A percentile compares a stretch with the other conserved stretches of the same genome.
Conservation (phyloP, 1,140 invertebrate genomes). For the Papilio helenus region DNA sequence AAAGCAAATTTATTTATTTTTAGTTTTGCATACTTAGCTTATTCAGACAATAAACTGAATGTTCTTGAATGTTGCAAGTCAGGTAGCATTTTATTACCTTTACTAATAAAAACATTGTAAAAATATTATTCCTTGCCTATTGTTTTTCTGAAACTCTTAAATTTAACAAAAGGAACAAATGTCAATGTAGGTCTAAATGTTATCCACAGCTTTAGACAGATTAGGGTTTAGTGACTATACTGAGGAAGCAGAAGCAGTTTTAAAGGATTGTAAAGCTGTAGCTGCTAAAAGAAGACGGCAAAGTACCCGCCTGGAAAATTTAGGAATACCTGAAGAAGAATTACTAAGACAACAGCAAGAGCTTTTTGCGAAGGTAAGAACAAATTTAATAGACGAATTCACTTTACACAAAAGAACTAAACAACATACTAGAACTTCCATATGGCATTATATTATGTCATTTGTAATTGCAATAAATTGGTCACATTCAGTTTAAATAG, state of each 20-base stretch:
- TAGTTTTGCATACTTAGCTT: background rate
- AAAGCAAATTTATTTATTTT: background rate
- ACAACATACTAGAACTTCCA: background rate
- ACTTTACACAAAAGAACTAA: background rate
- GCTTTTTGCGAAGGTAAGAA: constrained; percentile 94
- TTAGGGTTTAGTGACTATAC: constrained; percentile 97
- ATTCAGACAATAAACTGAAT: background rate
- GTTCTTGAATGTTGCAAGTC: background rate
- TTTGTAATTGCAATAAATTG: too few relatives aligned
- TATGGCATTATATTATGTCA: background rate
- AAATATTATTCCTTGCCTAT: too few relatives aligned
- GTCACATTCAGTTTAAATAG: too few relatives aligned
- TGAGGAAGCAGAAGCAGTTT: constrained; percentile 95
- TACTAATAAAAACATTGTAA: too few relatives aligned
- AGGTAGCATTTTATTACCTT: too few relatives aligned
- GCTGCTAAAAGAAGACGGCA: constrained; percentile 96
- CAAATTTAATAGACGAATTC: background rate
- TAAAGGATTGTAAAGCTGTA: constrained; percentile 97
- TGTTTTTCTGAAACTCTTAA: background rate
- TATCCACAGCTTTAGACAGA: constrained; percentile 91
- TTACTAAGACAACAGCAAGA: constrained; percentile 98
- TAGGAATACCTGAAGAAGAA: constrained; percentile 99
- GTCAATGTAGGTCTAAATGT: background rate
- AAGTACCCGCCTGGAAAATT: constrained; percentile 96
- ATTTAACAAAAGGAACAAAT: constrained; percentile 11